phyloP scores from a whole-genome alignment of 2,113 vertebrate species.

The Theropithecus gelada region DNA sequence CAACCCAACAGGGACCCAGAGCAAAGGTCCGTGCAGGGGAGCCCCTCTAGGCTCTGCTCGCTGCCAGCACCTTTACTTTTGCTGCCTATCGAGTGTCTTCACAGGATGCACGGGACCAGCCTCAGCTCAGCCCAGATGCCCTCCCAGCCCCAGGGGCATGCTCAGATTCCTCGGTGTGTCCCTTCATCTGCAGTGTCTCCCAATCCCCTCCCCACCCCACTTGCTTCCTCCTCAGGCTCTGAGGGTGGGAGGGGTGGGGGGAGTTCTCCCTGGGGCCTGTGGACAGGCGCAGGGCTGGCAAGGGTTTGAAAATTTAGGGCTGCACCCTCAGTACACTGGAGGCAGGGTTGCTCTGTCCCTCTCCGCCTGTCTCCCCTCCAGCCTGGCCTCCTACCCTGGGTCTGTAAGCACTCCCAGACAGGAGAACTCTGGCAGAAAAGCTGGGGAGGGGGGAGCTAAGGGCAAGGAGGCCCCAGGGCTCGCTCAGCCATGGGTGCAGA shows the following conservation, averaged over 20 bases:
- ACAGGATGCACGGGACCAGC: not conserved
- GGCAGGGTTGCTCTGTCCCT: not conserved
- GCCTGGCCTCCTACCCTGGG: not conserved
- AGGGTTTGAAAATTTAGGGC: not conserved
- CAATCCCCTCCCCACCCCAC: not conserved
- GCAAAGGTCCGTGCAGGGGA: not conserved
- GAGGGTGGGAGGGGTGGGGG: not conserved
- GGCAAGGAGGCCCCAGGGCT: not conserved
- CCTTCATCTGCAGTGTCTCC: not conserved
- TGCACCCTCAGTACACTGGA: not conserved
- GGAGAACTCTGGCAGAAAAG: not conserved
- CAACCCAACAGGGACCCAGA: not conserved
- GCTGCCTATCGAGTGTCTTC: not conserved
- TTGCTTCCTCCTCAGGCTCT: not conserved
- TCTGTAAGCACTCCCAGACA: not conserved
- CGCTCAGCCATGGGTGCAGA: not conserved
- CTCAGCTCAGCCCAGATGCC: not conserved
- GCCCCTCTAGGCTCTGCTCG: not conserved
- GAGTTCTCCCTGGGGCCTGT: not conserved
- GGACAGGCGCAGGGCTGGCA: no score
- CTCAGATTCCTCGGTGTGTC: not conserved
- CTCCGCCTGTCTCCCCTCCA: not conserved
- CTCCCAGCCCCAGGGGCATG: no score
- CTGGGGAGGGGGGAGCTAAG: not conserved
- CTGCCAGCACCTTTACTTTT: not conserved